Conservation (phyloP, 1,140 invertebrate genomes). For the Oryzaephilus surinamensis region DNA sequence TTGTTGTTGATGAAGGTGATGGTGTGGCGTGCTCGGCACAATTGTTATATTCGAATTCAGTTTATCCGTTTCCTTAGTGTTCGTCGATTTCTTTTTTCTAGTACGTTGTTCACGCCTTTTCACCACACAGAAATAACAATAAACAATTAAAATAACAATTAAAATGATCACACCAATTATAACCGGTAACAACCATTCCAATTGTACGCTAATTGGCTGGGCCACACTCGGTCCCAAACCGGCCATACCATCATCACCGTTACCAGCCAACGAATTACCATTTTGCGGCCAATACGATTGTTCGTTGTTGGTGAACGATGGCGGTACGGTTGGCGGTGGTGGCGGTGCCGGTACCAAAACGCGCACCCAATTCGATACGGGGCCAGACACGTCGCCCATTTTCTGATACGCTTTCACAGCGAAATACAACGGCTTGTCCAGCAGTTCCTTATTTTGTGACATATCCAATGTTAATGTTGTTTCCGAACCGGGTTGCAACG, state of each 20-base stretch:
- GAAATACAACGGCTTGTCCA: conserved; percentile 41
- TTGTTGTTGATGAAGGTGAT: conserved; percentile 19
- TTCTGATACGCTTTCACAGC: conserved; percentile 40
- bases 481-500: conserved; percentile 36
- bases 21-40: conserved; percentile 29
- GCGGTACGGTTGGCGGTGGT: conserved; percentile 37
- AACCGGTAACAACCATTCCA: conserved; percentile 37
- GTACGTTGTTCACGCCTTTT: conserved; percentile 23
- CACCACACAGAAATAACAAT: conserved; percentile 40
- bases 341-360: conserved; percentile 41
- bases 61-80: conserved; percentile 29
- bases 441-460: conserved; percentile 33
- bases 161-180: conserved; percentile 37
- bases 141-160: conserved; percentile 33
- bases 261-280: conserved; percentile 16
- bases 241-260: conserved; percentile 7
- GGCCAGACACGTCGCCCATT: conserved; percentile 32
- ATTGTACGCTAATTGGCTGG: conserved; percentile 28
- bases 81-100: conserved; percentile 23
- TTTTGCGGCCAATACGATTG: conserved; percentile 29
- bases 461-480: conserved; percentile 39
- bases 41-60: conserved; percentile 33
- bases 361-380: conserved; percentile 46
- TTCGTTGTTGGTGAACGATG: conserved; percentile 29
- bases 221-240: conserved; percentile 20